phyloP scores from a whole-genome alignment of 1,140 invertebrate species.

The Zaprionus camerounensis region DNA sequence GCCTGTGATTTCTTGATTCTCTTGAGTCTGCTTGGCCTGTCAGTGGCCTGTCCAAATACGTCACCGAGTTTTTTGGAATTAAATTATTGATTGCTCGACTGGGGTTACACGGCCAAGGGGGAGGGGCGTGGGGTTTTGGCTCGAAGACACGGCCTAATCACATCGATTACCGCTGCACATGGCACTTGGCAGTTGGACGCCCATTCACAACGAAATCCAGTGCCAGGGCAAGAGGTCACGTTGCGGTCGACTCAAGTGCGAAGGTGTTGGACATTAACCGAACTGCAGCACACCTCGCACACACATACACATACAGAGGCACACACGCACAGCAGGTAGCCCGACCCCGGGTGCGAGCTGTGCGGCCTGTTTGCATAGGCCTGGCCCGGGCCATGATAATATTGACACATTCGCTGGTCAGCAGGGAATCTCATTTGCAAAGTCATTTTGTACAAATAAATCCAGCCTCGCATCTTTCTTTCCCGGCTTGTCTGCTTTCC shows the following conservation, averaged over 20 bases:
- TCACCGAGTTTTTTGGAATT: slow-evolving; percentile 60
- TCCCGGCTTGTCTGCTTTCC: slow-evolving; percentile 44
- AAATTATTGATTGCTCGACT: slow-evolving; percentile 75
- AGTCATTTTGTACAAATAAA: slow-evolving; percentile 84
- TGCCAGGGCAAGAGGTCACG: slow-evolving; percentile 67
- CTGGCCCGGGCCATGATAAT: slow-evolving; percentile 64
- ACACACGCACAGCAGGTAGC: slow-evolving; percentile 21
- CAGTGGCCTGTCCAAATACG: slow-evolving; percentile 79
- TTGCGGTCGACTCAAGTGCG: slow-evolving; percentile 61
- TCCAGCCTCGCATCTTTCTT: slow-evolving; percentile 60
- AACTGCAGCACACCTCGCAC: slow-evolving; percentile 72
- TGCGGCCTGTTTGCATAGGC: slow-evolving; percentile 69
- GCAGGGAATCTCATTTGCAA: slow-evolving; percentile 80
- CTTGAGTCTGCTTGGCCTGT: slow-evolving; percentile 63
- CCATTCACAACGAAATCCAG: slow-evolving; percentile 71
- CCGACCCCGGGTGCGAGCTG: slow-evolving; percentile 21
- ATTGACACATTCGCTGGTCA: slow-evolving; percentile 70
- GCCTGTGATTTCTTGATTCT: slow-evolving; percentile 39
- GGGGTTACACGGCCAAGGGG: slow-evolving; percentile 36
- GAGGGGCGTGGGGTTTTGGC: too few relatives aligned
- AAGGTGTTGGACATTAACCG: slow-evolving; percentile 78
- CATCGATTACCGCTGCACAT: slow-evolving; percentile 72
- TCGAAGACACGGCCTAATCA: slow-evolving; percentile 71
- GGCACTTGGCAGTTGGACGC: slow-evolving; percentile 52
- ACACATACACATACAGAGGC: background rate